Base-by-base conservation (phyloP, 2,113 vertebrate species). In the Astur gentilis region DNA sequence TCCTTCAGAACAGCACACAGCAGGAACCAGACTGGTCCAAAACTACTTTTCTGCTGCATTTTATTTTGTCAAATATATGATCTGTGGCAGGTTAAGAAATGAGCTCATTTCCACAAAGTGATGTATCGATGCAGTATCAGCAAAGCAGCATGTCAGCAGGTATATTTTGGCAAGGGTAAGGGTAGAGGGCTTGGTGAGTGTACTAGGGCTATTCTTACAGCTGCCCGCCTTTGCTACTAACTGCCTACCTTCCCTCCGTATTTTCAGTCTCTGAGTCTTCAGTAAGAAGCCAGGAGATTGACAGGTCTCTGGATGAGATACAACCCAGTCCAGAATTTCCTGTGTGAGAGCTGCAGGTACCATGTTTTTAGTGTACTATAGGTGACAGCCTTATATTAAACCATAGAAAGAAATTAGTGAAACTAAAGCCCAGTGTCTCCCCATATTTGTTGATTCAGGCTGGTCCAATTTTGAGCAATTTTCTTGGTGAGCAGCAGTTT, bases 381-480 rank as follows among this genome's bases (percentile, higher is more conserved):
- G 75, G 80, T 87, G 76, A 95, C 87, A 96, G 79, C 66, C 79
- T 80, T 31, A 67, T 81, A 90, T 96, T 93, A 96, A 96, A 90
- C 72, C 29, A 81, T 45, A 44, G 36, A 71, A 85, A 90, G 82
- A 89, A 94, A 96, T 95, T 71, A 95, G 67, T 86, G 83, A 82
- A 88, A 90, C 67, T 45, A 87, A 95, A 93, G 79, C 60, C 92
- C 64, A 64, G 13, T 89, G 31, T 76, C 32, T 88, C 11, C 57
- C 40, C 42, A 87, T n/a, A 85, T 94, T 52, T 94, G 25, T 60
- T 95, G 34, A 73, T 87, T 90, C 61, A 92, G 31, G 78, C 36
- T 93, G 23, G 86, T 89, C 55, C 80, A 91, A 60, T 95, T 85
- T 91, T 93, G 32, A 91, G 29, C 62, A 90, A 90, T 96, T 97